phyloP scores from a whole-genome alignment of 1,140 invertebrate species.

The Muscidifurax raptorellus region DNA sequence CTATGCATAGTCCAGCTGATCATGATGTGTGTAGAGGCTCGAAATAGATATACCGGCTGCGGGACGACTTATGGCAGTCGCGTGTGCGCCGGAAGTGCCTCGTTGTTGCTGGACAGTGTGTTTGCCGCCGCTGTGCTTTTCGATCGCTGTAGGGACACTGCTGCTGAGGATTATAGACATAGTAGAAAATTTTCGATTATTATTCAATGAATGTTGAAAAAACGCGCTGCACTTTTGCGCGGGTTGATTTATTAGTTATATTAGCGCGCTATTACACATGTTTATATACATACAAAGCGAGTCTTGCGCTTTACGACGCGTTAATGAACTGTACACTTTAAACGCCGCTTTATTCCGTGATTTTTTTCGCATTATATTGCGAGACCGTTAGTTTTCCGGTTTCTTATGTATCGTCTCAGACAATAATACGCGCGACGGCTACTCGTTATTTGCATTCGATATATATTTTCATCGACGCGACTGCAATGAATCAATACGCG shows the following conservation, averaged over 20 bases:
- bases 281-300: neutral
- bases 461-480: too few species aligned
- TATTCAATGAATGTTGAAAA: too few species aligned
- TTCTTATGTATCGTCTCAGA: neutral
- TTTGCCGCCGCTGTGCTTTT: neutral
- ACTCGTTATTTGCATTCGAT: too few species aligned
- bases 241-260: too few species aligned
- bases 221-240: too few species aligned
- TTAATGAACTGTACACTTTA: constrained; percentile 25
- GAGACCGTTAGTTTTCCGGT: constrained; percentile 10
- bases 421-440: too few species aligned
- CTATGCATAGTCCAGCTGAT: constrained; percentile 16
- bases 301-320: neutral
- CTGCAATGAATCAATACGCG: too few species aligned
- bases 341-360: neutral
- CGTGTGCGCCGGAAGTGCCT: constrained; percentile 23
- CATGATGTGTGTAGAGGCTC: neutral
- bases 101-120: constrained; percentile 22
- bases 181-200: too few species aligned
- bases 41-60: constrained; percentile 25
- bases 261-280: too few species aligned
- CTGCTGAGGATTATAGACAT: too few species aligned
- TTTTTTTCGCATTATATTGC: constrained; percentile 1
- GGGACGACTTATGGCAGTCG: neutral
- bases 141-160: neutral